A percentile compares a stretch with the other conserved stretches of the same genome.
Evolutionary conservation across 2,888 invertebrate genomes (phyloP).

Genomic region (Diloba caeruleocephala): DNA sequence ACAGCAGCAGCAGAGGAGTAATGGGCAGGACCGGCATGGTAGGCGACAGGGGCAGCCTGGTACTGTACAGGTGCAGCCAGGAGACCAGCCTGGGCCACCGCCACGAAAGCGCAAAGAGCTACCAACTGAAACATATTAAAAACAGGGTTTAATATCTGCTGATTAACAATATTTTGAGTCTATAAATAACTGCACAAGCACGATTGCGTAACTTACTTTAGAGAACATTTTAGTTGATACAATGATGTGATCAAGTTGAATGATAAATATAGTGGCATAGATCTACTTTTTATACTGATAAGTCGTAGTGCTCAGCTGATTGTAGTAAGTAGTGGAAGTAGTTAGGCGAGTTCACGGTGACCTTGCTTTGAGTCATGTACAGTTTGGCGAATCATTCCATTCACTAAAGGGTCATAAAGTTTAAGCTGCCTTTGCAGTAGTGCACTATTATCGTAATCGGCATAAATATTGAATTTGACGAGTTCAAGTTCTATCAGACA

Average conservation of each 20-base stretch:
- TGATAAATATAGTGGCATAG: constrained; percentile 58
- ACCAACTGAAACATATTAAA: constrained; percentile 55
- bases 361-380: constrained; percentile 35
- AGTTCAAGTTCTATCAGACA: too few species aligned
- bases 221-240: constrained; percentile 62
- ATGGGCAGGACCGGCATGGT: constrained; percentile 53
- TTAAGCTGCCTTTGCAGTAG: too few species aligned
- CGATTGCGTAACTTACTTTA: constrained; percentile 42
- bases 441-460: constrained; percentile 17
- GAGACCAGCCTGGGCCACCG: constrained; percentile 64
- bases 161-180: constrained; percentile 30
- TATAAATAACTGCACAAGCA: too few species aligned
- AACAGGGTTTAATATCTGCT: constrained; percentile 7
- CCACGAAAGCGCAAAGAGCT: constrained; percentile 61
- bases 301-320: constrained; percentile 51
- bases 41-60: constrained; percentile 41
- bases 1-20: constrained; percentile 48
- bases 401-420: constrained; percentile 38
- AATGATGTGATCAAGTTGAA: constrained; percentile 51
- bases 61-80: constrained; percentile 73
- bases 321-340: constrained; percentile 66
- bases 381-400: constrained; percentile 41
- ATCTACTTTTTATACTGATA: constrained; percentile 68
- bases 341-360: constrained; percentile 46
- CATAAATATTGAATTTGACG: too few species aligned